Conservation (phyloP, 2,888 invertebrate species). For the Pyralis farinalis region DNA sequence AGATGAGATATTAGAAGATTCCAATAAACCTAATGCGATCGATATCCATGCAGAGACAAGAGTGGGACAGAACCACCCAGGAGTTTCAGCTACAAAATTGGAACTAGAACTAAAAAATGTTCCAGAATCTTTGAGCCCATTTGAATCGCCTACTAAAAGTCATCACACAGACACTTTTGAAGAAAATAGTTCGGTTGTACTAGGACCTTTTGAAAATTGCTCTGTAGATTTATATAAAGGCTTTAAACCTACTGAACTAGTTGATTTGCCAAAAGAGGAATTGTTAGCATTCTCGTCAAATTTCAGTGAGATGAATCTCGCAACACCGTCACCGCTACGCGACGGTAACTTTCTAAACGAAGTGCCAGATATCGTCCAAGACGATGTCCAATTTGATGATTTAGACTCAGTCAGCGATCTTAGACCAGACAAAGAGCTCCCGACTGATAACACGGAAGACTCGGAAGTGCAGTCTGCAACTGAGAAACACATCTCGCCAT, state of each 20-base stretch:
- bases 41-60: constrained; percentile 38
- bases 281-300: constrained; percentile 77
- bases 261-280: constrained; percentile 69
- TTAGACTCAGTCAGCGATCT: constrained; percentile 43
- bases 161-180: constrained; percentile 70
- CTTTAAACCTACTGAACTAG: constrained; percentile 62
- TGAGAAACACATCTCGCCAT: constrained; percentile 58
- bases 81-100: constrained; percentile 39
- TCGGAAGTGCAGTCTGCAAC: constrained; percentile 53
- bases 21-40: constrained; percentile 28
- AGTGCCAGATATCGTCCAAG: constrained; percentile 63
- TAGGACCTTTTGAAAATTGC: constrained; percentile 81
- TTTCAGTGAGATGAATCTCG: constrained; percentile 73
- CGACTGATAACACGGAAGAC: constrained; percentile 40
- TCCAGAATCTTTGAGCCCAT: constrained; percentile 58
- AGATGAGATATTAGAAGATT: constrained; percentile 40
- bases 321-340: constrained; percentile 68
- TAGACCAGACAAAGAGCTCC: constrained; percentile 35
- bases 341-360: constrained; percentile 70
- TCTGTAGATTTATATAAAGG: constrained; percentile 74
- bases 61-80: constrained; percentile 39
- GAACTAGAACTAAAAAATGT: constrained; percentile 54
- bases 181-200: constrained; percentile 77
- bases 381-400: constrained; percentile 57
- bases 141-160: constrained; percentile 70